Percentiles rank a stretch among this genome's conserved stretches.
These are phyloP conservation scores for Operophtera brumata DNA, from an alignment of 2,888 invertebrate genomes.

Conservation along the genomic window DNA sequence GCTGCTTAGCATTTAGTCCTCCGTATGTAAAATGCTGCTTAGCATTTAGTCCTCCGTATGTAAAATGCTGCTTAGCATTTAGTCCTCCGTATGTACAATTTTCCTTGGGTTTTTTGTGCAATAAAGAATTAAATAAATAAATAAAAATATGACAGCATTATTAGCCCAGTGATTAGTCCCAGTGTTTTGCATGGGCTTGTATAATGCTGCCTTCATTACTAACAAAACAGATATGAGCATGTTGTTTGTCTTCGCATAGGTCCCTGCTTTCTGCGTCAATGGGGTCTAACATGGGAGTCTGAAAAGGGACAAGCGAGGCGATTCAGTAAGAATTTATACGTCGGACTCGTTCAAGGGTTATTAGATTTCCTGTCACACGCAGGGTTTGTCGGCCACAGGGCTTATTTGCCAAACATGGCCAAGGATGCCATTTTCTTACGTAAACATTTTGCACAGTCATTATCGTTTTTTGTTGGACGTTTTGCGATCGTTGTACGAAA, in stretches of 20 bases:
- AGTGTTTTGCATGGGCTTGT: too few relatives aligned
- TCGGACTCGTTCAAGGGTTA: conserved; percentile 65
- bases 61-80: too few relatives aligned
- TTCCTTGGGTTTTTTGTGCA: too few relatives aligned
- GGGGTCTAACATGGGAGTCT: conserved; percentile 36
- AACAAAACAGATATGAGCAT: not conserved
- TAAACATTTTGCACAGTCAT: conserved; percentile 67
- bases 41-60: too few relatives aligned
- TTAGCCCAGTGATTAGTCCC: too few relatives aligned
- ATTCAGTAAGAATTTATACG: conserved; percentile 63
- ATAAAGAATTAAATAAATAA: too few relatives aligned
- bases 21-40: too few relatives aligned
- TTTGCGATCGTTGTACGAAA: conserved; percentile 33
- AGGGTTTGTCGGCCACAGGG: conserved; percentile 55
- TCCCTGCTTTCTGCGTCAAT: not conserved
- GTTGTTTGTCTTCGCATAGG: not conserved
- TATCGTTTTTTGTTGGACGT: conserved; percentile 57
- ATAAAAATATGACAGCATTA: too few relatives aligned
- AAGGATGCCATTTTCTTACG: conserved; percentile 66
- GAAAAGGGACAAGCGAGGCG: conserved; percentile 53
- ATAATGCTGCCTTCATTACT: too few relatives aligned
- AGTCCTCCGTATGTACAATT: too few relatives aligned
- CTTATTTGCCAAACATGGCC: conserved; percentile 71
- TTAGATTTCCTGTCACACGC: conserved; percentile 75
- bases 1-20: too few relatives aligned